Evolutionary conservation across 2,113 vertebrate species (phyloP).

Genomic region (Dascyllus trimaculatus): DNA sequence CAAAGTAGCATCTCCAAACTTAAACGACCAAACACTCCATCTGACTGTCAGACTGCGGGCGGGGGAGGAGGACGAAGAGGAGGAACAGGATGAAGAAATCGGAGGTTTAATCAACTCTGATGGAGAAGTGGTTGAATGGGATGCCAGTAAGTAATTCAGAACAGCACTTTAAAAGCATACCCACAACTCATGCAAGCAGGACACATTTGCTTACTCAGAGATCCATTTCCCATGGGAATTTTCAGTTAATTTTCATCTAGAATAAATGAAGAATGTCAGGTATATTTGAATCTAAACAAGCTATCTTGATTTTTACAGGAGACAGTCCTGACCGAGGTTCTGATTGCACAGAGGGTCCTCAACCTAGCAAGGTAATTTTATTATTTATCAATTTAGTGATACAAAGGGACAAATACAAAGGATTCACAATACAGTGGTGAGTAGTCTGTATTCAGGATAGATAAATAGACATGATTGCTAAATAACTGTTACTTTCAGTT

Average conservation of each 20-base stretch:
- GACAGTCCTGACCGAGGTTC: constrained; percentile 43
- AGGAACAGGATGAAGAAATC: constrained; percentile 56
- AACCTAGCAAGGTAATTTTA: constrained; percentile 50
- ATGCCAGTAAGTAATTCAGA: constrained; percentile 55
- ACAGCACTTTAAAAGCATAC: not conserved
- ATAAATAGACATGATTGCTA: no score
- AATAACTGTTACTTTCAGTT: no score
- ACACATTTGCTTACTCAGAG: not conserved
- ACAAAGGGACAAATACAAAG: no score
- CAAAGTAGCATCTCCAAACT: constrained; percentile 33
- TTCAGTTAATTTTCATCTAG: not conserved
- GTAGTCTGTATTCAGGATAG: no score
- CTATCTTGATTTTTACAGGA: constrained; percentile 45
- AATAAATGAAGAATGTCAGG: not conserved
- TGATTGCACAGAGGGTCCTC: constrained; percentile 46
- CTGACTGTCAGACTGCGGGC: constrained; percentile 68
- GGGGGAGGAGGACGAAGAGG: constrained; percentile 44
- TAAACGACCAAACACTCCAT: constrained; percentile 60
- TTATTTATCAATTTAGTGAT: no score
- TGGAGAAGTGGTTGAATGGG: constrained; percentile 71
- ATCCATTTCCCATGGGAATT: not conserved
- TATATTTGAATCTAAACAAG: constrained; percentile 2
- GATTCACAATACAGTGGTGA: no score
- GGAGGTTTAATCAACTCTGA: constrained; percentile 75
- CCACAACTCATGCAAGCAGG: not conserved